phyloP scores from a whole-genome alignment of 2,888 invertebrate species.

The Drosophila kambysellisi region DNA sequence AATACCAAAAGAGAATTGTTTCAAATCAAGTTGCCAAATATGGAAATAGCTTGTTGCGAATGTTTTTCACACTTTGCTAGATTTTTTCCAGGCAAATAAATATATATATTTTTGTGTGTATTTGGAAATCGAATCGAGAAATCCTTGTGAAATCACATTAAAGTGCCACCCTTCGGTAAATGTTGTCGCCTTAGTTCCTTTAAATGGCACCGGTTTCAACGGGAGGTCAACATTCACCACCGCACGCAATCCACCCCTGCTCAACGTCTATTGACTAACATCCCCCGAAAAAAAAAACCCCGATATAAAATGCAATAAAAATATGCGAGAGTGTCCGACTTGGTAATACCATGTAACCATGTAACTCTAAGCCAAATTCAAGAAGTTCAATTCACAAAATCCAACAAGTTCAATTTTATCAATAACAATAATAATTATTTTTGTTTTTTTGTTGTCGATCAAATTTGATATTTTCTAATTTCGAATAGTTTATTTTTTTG shows the following conservation, averaged over 20 bases:
- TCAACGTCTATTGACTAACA: not conserved
- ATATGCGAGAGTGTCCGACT: not conserved
- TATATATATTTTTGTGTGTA: not conserved
- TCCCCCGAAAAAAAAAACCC: not conserved
- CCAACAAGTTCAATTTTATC: not conserved
- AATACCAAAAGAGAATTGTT: not conserved
- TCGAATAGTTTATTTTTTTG: not conserved
- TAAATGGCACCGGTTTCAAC: not conserved
- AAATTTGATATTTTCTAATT: not conserved
- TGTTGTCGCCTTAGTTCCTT: conserved; percentile 29
- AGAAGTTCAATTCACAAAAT: too few species aligned
- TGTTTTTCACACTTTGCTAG: too few species aligned
- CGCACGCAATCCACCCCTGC: conserved; percentile 1
- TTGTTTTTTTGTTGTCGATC: not conserved
- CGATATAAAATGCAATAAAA: not conserved
- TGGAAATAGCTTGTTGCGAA: not conserved
- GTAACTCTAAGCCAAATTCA: not conserved
- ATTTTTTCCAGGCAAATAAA: not conserved
- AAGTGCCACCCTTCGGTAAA: conserved; percentile 46
- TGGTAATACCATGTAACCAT: not conserved
- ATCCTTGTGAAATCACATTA: conserved; percentile 41
- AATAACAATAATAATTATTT: too few species aligned
- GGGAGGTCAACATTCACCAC: not conserved
- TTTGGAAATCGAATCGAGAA: not conserved
- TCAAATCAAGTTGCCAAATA: not conserved